These are phyloP conservation scores for Noctua janthina DNA, from an alignment of 2,888 invertebrate species.

Conservation along the genomic window DNA sequence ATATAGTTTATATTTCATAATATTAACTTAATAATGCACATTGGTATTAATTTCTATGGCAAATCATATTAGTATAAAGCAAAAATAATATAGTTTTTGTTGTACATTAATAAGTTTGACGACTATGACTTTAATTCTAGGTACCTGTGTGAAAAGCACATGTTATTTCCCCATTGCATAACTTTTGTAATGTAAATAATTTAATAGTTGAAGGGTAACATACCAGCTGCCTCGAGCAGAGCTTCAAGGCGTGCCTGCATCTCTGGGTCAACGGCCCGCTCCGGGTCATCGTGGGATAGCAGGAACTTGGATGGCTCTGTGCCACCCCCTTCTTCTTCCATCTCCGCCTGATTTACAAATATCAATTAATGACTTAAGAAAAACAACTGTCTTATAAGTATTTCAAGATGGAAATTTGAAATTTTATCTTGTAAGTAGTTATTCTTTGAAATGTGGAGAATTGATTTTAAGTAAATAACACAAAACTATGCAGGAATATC, in stretches of 20 bases:
- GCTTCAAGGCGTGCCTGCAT: slow-evolving; percentile 98
- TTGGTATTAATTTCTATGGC: not conserved
- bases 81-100: not conserved
- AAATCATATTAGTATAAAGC: slow-evolving; percentile 2
- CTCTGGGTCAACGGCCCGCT: slow-evolving; percentile 94
- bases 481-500: slow-evolving; percentile 1
- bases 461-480: slow-evolving; percentile 21
- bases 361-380: not conserved
- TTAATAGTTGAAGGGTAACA: slow-evolving; percentile 61
- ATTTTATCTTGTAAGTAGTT: not conserved
- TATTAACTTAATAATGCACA: not conserved
- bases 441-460: slow-evolving; percentile 12
- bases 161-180: not conserved
- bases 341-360: slow-evolving; percentile 84
- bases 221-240: slow-evolving; percentile 97
- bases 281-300: slow-evolving; percentile 90
- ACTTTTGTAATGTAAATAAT: slow-evolving; percentile 6
- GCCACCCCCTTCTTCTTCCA: slow-evolving; percentile 88
- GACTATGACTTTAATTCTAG: not conserved
- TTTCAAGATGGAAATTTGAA: not conserved
- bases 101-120: not conserved
- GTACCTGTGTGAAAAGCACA: not conserved
- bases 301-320: slow-evolving; percentile 88
- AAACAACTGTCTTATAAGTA: not conserved
- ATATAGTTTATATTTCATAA: not conserved